Percentiles rank a stretch among this genome's conserved stretches.
phyloP scores from a whole-genome alignment of 2,797 vertebrate genomes.

The Tadarida brasiliensis region DNA sequence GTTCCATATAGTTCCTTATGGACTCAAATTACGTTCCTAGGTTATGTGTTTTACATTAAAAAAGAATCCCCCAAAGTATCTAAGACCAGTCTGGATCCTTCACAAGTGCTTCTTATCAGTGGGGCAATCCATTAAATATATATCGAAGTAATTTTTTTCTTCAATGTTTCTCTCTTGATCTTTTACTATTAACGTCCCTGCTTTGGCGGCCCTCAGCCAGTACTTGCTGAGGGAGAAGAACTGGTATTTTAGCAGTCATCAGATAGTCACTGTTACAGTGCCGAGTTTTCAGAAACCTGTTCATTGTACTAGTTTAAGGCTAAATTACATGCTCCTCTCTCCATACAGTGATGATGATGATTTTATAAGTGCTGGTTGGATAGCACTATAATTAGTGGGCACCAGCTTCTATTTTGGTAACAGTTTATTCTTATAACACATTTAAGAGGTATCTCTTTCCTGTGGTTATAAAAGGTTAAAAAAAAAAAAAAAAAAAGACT shows the following conservation, averaged over 20 bases:
- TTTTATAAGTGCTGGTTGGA: slow-evolving; percentile 75
- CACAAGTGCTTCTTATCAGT: neutral
- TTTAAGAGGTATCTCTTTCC: slow-evolving; percentile 73
- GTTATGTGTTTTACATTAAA: neutral
- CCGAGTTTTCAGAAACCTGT: slow-evolving; percentile 26
- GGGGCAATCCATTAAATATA: neutral
- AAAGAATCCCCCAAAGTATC: neutral
- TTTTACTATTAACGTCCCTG: neutral
- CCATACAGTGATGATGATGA: neutral
- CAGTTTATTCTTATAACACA: slow-evolving; percentile 76
- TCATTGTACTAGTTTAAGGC: slow-evolving; percentile 51
- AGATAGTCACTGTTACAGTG: neutral
- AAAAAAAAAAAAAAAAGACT: slow-evolving; percentile 47
- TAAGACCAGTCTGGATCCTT: neutral
- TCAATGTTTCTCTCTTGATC: neutral
- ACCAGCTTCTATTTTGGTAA: slow-evolving; percentile 76
- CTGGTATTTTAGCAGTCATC: slow-evolving; percentile 58
- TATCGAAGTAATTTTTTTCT: neutral
- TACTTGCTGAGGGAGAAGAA: slow-evolving; percentile 23
- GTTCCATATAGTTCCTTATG: neutral
- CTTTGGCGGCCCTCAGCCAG: neutral
- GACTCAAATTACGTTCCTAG: neutral
- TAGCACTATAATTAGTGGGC: slow-evolving; percentile 64
- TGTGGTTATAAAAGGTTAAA: slow-evolving; percentile 73
- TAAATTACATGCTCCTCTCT: slow-evolving; percentile 65